Conservation (phyloP, 2,888 invertebrate species). For the Sarcophaga subvicina region DNA sequence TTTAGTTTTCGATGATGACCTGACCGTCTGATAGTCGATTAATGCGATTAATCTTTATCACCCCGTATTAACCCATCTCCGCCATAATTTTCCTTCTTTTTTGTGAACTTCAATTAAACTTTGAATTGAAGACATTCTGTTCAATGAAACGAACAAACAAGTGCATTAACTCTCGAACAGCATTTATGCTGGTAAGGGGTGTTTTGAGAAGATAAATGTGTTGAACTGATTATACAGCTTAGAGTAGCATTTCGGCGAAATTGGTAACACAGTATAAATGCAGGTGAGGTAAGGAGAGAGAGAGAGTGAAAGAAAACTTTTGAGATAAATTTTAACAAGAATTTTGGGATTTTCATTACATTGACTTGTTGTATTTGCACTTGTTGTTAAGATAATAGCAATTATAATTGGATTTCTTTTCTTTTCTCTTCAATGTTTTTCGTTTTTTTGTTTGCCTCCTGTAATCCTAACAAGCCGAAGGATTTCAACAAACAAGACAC, state of each 20-base stretch:
- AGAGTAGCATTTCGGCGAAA: conserved; percentile 51
- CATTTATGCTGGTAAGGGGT: background rate
- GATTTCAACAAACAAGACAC: background rate
- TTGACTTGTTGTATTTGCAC: conserved; percentile 28
- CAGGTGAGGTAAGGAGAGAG: background rate
- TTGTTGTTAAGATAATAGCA: conserved; percentile 66
- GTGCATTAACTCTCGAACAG: background rate
- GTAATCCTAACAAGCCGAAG: background rate
- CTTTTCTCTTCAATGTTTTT: background rate
- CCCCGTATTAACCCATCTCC: conserved; percentile 36
- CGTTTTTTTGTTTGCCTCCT: background rate
- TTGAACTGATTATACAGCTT: conserved; percentile 63
- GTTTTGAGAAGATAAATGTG: conserved; percentile 46
- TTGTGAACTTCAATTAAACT: conserved; percentile 51
- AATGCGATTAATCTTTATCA: conserved; percentile 28
- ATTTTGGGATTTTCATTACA: conserved; percentile 45
- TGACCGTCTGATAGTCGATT: background rate
- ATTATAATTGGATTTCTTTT: conserved; percentile 68
- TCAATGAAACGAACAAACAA: conserved; percentile 11
- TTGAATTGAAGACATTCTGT: conserved; percentile 7
- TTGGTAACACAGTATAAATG: conserved; percentile 39
- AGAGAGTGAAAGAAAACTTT: conserved; percentile 37
- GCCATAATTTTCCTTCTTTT: conserved; percentile 38
- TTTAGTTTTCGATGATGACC: background rate
- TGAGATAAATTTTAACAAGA: conserved; percentile 64